Evolutionary conservation across 2,888 invertebrate genomes (phyloP).

Genomic region (Cephus pulcher): DNA sequence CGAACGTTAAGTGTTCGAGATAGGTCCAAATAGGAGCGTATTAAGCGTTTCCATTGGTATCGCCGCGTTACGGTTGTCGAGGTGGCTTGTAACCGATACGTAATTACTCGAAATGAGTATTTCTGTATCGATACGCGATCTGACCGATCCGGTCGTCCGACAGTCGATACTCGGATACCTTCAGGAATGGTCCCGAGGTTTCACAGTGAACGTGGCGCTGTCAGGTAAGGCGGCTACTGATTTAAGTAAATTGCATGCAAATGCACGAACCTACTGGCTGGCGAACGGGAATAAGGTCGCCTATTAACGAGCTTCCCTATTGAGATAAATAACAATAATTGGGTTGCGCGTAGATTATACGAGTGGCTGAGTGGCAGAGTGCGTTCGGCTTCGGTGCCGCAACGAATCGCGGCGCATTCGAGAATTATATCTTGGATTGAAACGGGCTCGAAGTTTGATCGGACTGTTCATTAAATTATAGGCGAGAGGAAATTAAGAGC

Average conservation of each 20-base stretch:
- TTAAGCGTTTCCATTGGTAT: no score
- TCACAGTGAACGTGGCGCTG: slow-evolving; percentile 19
- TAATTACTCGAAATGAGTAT: slow-evolving; percentile 8
- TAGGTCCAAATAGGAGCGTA: background rate
- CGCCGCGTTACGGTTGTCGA: background rate
- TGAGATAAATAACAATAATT: slow-evolving; percentile 27
- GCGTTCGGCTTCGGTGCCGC: slow-evolving; percentile 9
- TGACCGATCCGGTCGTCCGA: background rate
- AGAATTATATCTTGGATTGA: slow-evolving; percentile 14
- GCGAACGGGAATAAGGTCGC: slow-evolving; percentile 34
- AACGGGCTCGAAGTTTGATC: slow-evolving; percentile 16
- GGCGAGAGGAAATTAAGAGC: slow-evolving; percentile 16
- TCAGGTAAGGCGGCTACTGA: slow-evolving; percentile 38
- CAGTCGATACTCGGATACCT: background rate
- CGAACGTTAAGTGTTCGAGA: background rate
- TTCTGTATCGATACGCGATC: slow-evolving; percentile 2
- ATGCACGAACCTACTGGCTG: slow-evolving; percentile 33
- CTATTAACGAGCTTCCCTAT: slow-evolving; percentile 40
- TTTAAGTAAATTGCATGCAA: slow-evolving; percentile 51
- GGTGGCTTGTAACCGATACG: background rate
- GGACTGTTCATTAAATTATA: slow-evolving; percentile 11
- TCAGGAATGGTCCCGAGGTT: background rate
- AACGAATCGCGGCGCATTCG: slow-evolving; percentile 18
- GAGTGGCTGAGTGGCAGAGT: slow-evolving; percentile 16
- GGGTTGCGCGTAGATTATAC: slow-evolving; percentile 20